These are phyloP conservation scores for Iphiclides podalirius DNA, from an alignment of 2,888 invertebrate species.

Conservation along the genomic window DNA sequence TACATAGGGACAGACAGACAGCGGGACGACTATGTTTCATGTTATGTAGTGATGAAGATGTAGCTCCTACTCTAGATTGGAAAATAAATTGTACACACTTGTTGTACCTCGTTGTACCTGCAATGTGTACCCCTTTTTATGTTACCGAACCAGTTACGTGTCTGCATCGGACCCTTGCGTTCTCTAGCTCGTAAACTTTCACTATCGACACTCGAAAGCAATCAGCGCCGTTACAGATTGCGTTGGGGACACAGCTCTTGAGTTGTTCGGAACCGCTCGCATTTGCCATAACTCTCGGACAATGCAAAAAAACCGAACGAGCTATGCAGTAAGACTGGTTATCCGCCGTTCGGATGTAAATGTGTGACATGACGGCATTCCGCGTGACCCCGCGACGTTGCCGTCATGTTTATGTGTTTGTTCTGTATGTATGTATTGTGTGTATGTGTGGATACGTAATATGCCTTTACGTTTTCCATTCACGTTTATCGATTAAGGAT, in stretches of 20 bases:
- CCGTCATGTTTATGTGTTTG: neutral
- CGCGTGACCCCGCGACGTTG: slow-evolving; percentile 40
- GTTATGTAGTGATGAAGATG: too few relatives aligned
- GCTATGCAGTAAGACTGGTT: slow-evolving; percentile 23
- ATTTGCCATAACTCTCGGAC: neutral
- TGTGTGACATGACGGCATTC: slow-evolving; percentile 38
- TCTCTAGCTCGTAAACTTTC: too few relatives aligned
- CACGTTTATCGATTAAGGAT: slow-evolving; percentile 46
- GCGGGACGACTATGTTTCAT: too few relatives aligned
- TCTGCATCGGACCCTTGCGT: too few relatives aligned
- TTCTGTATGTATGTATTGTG: neutral
- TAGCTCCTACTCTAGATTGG: too few relatives aligned
- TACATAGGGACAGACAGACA: too few relatives aligned
- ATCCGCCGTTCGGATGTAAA: slow-evolving; percentile 33
- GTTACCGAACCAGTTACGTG: too few relatives aligned
- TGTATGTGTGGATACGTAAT: slow-evolving; percentile 36
- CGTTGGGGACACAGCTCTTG: neutral
- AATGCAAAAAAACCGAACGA: slow-evolving; percentile 6
- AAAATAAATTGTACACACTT: too few relatives aligned
- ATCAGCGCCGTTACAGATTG: neutral
- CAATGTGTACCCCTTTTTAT: too few relatives aligned
- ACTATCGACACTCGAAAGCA: neutral
- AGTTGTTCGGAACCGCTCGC: neutral
- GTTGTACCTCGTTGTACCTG: too few relatives aligned
- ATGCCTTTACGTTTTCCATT: slow-evolving; percentile 34